Percentiles rank a stretch among this genome's conserved stretches.
These are phyloP conservation scores for Hepsetus odoe DNA, from an alignment of 2,113 vertebrate species.

Conservation along the genomic window DNA sequence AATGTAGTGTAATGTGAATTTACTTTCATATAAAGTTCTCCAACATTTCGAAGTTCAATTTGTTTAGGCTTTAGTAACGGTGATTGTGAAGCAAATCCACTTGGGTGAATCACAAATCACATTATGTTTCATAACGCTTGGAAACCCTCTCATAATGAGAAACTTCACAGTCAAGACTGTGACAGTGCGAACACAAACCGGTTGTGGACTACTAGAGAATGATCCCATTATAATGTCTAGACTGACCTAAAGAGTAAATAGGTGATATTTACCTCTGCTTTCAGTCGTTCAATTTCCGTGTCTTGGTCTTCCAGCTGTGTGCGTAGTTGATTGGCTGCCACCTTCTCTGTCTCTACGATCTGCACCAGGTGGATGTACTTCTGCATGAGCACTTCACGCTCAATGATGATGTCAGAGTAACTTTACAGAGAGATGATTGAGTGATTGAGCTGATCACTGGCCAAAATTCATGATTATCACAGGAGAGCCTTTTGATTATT, in stretches of 20 bases:
- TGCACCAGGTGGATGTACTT: slow-evolving; percentile 98
- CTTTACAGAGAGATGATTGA: slow-evolving; percentile 63
- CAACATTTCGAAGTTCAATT: no score
- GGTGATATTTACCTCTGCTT: slow-evolving; percentile 83
- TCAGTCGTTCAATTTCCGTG: slow-evolving; percentile 94
- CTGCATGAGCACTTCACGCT: slow-evolving; percentile 96
- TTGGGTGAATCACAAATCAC: not conserved
- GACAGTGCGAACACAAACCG: not conserved
- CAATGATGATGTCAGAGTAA: slow-evolving; percentile 91
- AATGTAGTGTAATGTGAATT: no score
- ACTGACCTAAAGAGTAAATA: not conserved
- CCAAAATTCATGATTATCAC: no score
- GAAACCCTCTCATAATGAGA: not conserved
- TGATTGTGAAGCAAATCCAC: not conserved
- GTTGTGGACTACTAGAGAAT: not conserved
- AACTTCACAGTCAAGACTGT: not conserved
- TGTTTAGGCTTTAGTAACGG: not conserved
- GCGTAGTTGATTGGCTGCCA: slow-evolving; percentile 91
- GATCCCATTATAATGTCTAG: not conserved
- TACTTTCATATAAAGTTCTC: no score
- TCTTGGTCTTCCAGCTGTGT: slow-evolving; percentile 98
- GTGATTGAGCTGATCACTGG: not conserved
- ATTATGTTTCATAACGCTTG: not conserved
- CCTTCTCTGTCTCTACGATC: slow-evolving; percentile 96
- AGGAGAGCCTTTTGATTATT: no score